Conservation (phyloP, 2,113 vertebrate genomes). For the Mystacornis crossleyi region DNA sequence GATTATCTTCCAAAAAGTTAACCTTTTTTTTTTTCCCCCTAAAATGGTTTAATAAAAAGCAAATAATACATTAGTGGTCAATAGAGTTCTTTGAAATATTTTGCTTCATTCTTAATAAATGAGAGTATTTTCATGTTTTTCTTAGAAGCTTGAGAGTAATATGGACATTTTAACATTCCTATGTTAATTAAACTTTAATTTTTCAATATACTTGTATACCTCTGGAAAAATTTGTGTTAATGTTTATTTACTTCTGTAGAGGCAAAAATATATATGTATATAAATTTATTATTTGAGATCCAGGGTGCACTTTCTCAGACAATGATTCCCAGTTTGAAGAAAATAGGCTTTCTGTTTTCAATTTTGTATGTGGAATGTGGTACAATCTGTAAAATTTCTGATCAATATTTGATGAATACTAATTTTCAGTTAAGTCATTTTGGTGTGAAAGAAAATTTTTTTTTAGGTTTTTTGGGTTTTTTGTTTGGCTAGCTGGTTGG, state of each 20-base stretch:
- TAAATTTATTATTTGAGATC: neutral
- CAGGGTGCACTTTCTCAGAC: neutral
- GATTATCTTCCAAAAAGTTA: neutral
- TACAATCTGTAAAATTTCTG: neutral
- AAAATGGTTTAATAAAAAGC: neutral
- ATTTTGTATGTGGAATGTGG: neutral
- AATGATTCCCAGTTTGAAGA: neutral
- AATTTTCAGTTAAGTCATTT: neutral
- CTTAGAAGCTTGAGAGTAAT: neutral
- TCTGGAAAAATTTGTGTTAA: neutral
- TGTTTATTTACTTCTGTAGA: neutral
- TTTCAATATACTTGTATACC: neutral
- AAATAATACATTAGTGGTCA: neutral
- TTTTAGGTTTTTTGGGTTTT: neutral
- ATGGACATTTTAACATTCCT: neutral
- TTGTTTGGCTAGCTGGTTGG: neutral
- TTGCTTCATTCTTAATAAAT: neutral
- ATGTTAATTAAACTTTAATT: neutral
- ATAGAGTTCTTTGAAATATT: neutral
- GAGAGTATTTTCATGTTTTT: neutral
- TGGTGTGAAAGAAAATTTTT: neutral
- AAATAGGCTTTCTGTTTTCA: neutral
- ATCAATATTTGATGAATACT: neutral
- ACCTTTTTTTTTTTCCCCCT: neutral
- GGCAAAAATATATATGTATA: neutral